Evolutionary conservation across 2,113 vertebrate genomes (phyloP), one percentile per base, ranked within the genome.

Genomic region (Melospiza georgiana): DNA sequence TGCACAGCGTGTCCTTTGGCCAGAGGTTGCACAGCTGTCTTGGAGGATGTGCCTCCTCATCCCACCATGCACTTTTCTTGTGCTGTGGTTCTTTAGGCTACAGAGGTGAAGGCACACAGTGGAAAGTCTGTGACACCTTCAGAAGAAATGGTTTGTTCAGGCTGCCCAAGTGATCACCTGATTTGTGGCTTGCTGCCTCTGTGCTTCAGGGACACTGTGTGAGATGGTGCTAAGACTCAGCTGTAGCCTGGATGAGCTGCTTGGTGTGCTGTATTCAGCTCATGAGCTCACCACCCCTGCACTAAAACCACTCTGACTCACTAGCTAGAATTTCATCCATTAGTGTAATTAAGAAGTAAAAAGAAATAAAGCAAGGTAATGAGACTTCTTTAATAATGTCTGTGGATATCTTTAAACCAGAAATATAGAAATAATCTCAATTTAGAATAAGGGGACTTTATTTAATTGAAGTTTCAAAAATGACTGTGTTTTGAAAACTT

Each of bases 371-470:
- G 37, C 27, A 77, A 78, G 84, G 28, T 81, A 77, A 73, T 59
- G 57, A 62, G 30, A 59, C 62, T 79, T 61, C 59, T 91, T 76
- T 67, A 84, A 89, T 66, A 71, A 63, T 69, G 46, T 59, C 37
- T 3, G 1, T 80, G 31, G 23, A 27, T 71, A 52, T 72, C 21
- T 69, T 51, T 86, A 57, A 68, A 83, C 19, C 35, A 92, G 75
- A 89, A 82, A 74, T 37, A 46, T 2, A 87, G 13, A 46, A 84
- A 73, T 58, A 0, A 89, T 81, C 90, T 95, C 9, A 85, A 87
- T 95, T 92, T 81, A 77, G n/a, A 57, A 87, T 95, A 81, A 95
- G 58, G 73, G 23, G 9, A 31, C 52, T 93, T 91, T 51, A 94
- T 51, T 92, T 88, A 84, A 73, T 25, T 76, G 44, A 74, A 39